These are phyloP conservation scores for Melipona beecheii DNA, from an alignment of 2,888 invertebrate species.

Conservation along the genomic window DNA sequence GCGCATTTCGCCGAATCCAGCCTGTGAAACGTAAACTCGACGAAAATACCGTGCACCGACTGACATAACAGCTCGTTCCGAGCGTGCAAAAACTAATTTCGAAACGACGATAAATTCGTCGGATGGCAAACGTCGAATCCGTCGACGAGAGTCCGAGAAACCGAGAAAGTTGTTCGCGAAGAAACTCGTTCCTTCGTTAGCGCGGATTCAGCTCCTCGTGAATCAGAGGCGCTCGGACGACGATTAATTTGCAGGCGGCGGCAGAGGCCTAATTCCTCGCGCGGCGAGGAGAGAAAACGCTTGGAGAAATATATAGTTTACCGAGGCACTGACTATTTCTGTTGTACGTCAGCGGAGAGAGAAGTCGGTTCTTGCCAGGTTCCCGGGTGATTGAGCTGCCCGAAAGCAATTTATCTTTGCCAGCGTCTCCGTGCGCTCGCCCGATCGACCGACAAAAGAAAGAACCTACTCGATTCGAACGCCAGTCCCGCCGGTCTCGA, in stretches of 20 bases:
- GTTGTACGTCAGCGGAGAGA: conserved; percentile 14
- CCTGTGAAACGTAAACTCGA: conserved; percentile 10
- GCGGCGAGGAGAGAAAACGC: background rate
- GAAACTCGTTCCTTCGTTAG: background rate
- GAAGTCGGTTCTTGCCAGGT: conserved; percentile 34
- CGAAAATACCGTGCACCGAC: conserved; percentile 15
- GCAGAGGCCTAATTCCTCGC: conserved; percentile 14
- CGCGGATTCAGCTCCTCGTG: background rate
- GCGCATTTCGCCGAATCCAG: conserved; percentile 15
- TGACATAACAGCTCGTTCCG: background rate
- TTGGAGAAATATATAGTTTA: conserved; percentile 41
- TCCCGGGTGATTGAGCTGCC: conserved; percentile 26
- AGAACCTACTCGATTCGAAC: conserved; percentile 34
- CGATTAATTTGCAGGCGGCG: background rate
- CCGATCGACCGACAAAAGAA: conserved; percentile 48
- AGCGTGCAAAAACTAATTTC: background rate
- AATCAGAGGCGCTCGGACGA: background rate
- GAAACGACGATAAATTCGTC: background rate
- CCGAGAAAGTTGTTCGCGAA: no score
- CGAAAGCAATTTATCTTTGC: conserved; percentile 62
- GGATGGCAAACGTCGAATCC: background rate
- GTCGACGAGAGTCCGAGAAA: background rate
- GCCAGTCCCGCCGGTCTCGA: conserved; percentile 6
- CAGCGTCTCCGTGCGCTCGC: conserved; percentile 25
- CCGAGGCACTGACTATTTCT: conserved; percentile 41